Conservation (phyloP, 1,140 invertebrate species). For the Drosophila mauritiana region DNA sequence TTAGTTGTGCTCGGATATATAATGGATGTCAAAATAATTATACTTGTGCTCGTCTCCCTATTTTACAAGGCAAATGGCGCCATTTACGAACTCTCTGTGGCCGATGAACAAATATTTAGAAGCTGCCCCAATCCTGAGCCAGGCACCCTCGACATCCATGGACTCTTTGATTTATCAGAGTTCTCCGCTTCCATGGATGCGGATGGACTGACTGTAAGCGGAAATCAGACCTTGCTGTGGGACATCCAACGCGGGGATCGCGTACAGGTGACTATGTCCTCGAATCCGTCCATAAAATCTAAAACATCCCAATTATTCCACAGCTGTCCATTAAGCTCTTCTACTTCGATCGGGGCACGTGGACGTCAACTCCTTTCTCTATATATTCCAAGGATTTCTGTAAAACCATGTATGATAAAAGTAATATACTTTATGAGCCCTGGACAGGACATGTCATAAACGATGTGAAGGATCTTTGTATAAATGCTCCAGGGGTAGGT, state of each 20-base stretch:
- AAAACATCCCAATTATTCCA: not conserved
- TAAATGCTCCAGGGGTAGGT: conserved; percentile 30
- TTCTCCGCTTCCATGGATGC: not conserved
- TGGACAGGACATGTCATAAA: conserved; percentile 25
- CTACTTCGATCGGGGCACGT: conserved; percentile 8
- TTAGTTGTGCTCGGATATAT: not conserved
- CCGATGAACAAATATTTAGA: conserved; percentile 5
- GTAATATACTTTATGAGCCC: conserved; percentile 16
- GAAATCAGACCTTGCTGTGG: not conserved
- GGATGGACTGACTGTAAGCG: not conserved
- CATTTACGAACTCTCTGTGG: not conserved
- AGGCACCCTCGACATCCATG: conserved; percentile 3
- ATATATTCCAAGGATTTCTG: conserved; percentile 3
- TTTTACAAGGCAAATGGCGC: not conserved
- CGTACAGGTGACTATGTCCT: not conserved
- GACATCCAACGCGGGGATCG: conserved; percentile 18
- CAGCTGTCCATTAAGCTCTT: not conserved
- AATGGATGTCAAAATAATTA: not conserved
- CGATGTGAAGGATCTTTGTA: conserved; percentile 19
- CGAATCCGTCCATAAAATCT: too few species aligned
- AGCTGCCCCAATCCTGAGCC: conserved; percentile 1
- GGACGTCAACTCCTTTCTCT: conserved; percentile 12
- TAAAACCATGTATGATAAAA: conserved; percentile 19
- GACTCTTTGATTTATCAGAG: not conserved
- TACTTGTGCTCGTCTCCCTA: not conserved